These are phyloP conservation scores for Pomatostomus ruficeps DNA, from an alignment of 2,113 vertebrate species.

Conservation along the genomic window DNA sequence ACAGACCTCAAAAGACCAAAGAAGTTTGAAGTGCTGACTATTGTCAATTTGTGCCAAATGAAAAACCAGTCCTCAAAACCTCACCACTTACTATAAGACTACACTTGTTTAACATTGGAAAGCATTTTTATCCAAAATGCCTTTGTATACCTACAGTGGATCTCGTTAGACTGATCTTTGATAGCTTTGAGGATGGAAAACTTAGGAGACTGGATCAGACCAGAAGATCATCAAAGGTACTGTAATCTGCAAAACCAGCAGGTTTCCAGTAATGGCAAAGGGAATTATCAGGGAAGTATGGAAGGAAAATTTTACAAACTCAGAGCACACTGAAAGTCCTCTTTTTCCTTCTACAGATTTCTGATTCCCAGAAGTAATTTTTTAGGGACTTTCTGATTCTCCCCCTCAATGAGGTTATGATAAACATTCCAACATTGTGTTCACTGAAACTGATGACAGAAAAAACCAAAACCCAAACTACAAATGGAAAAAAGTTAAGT, in stretches of 20 bases:
- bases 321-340: rapidly evolving
- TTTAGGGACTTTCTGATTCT: not conserved
- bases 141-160: not conserved
- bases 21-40: not conserved
- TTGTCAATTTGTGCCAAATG: not conserved
- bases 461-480: not conserved
- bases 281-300: not conserved
- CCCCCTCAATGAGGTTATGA: not conserved
- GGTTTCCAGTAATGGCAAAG: not conserved
- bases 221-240: not conserved
- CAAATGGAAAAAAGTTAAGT: not conserved
- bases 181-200: not conserved
- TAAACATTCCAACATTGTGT: not conserved
- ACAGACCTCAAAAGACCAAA: not conserved
- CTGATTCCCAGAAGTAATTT: not conserved
- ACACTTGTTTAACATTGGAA: not conserved
- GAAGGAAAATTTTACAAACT: not conserved
- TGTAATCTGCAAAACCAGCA: not conserved
- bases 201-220: not conserved
- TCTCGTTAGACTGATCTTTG: not conserved
- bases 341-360: not conserved
- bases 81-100: not conserved
- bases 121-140: not conserved
- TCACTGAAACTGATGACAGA: not conserved
- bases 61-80: not conserved